phyloP scores from a whole-genome alignment of 2,888 invertebrate species.

The Ypsolopha scabrella region DNA sequence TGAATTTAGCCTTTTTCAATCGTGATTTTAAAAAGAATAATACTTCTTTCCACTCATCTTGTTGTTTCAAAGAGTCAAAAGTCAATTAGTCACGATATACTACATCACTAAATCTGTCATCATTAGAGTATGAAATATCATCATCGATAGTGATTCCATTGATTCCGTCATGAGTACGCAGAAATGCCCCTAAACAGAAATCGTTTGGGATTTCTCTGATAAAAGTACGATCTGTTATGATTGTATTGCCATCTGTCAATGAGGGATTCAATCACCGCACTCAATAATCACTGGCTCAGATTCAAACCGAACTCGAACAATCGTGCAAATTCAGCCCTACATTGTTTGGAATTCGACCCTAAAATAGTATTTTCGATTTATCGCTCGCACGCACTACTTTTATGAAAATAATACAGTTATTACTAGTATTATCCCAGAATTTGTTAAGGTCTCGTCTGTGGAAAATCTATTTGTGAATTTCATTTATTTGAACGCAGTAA shows the following conservation, averaged over 20 bases:
- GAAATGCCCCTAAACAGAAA: slow-evolving; percentile 40
- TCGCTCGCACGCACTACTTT: slow-evolving; percentile 25
- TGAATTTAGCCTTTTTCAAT: neutral
- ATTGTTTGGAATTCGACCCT: slow-evolving; percentile 37
- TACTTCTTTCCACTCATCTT: neutral
- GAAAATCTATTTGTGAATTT: no score
- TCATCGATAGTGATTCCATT: slow-evolving; percentile 16
- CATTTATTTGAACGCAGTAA: no score
- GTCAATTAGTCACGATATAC: slow-evolving; percentile 15
- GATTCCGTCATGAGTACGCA: slow-evolving; percentile 42
- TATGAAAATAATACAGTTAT: slow-evolving; percentile 44
- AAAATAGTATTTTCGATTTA: slow-evolving; percentile 28
- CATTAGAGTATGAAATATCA: slow-evolving; percentile 30
- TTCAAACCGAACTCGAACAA: slow-evolving; percentile 23
- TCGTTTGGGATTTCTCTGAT: slow-evolving; percentile 38
- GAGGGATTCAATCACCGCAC: slow-evolving; percentile 44
- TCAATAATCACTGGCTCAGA: slow-evolving; percentile 42
- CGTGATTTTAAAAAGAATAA: neutral
- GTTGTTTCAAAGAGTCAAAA: slow-evolving; percentile 1
- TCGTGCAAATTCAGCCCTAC: slow-evolving; percentile 39
- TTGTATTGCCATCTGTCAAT: slow-evolving; percentile 51
- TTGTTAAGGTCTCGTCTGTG: no score
- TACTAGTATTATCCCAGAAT: slow-evolving; percentile 16
- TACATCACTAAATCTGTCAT: slow-evolving; percentile 16
- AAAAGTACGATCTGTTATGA: slow-evolving; percentile 41